Percentiles rank a stretch among this genome's conserved stretches.
Evolutionary conservation across 2,113 vertebrate genomes (phyloP).

Genomic region (Falcunculus frontatus): DNA sequence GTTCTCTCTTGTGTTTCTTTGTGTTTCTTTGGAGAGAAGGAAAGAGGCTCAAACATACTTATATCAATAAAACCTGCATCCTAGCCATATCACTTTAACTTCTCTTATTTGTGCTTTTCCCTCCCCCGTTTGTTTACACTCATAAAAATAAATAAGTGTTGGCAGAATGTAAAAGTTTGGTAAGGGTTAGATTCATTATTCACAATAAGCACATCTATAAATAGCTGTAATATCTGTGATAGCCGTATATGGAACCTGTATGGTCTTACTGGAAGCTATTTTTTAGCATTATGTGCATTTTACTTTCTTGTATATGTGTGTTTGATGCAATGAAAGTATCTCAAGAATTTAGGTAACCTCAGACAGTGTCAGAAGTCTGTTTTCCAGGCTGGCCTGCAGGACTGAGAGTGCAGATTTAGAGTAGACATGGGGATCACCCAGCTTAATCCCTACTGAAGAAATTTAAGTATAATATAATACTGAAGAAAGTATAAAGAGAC

Average conservation of each 20-base stretch:
- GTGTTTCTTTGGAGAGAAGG: not conserved
- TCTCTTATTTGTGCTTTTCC: not conserved
- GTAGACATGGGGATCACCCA: not conserved
- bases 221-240: not conserved
- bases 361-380: not conserved
- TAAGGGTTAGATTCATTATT: not conserved
- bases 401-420: not conserved
- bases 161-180: not conserved
- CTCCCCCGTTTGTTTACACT: not conserved
- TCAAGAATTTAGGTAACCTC: not conserved
- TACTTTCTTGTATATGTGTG: rapidly evolving
- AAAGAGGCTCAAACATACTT: not conserved
- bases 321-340: not conserved
- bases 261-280: not conserved
- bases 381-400: not conserved
- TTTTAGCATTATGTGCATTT: not conserved
- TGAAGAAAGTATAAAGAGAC: not conserved
- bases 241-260: not conserved
- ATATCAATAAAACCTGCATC: not conserved
- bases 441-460: not conserved
- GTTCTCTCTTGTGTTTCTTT: not conserved
- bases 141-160: not conserved
- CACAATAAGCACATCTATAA: not conserved
- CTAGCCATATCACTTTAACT: not conserved
- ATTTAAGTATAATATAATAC: no score